Conservation (phyloP, 2,797 vertebrate species). For the Schizothorax lantsangensis region DNA sequence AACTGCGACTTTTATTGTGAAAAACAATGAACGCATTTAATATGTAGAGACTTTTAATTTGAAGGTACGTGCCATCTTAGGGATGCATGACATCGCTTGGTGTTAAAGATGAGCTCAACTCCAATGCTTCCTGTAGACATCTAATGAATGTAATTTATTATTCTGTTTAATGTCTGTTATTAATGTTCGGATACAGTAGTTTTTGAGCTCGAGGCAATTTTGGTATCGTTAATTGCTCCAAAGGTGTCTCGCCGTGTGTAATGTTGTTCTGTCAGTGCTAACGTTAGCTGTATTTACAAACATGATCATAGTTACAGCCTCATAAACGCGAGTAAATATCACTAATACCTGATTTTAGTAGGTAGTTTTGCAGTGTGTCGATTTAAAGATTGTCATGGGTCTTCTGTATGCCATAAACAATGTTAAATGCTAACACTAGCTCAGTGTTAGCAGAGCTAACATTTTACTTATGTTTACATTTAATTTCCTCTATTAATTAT, state of each 20-base stretch:
- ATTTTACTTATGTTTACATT: neutral
- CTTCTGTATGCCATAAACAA: neutral
- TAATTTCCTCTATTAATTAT: neutral
- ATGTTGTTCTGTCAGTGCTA: neutral
- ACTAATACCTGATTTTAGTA: neutral
- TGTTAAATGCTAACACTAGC: neutral
- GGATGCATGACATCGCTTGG: neutral
- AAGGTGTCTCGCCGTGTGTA: neutral
- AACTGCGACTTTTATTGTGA: neutral
- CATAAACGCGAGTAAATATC: neutral
- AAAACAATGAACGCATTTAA: neutral
- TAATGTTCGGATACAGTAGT: neutral
- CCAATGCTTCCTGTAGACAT: neutral
- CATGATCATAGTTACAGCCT: neutral
- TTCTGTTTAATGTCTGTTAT: neutral
- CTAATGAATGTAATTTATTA: slow-evolving; percentile 9
- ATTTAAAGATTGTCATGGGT: neutral
- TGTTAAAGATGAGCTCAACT: slow-evolving; percentile 3
- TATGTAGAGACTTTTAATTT: slow-evolving; percentile 25
- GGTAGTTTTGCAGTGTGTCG: neutral
- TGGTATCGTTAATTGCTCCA: neutral
- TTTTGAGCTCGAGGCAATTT: neutral
- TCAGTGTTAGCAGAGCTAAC: neutral
- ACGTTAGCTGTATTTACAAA: neutral
- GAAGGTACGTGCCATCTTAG: neutral